Evolutionary conservation across 92 coral and sea anemone species (phyloP).

Genomic region (Heteractis magnifica): DNA sequence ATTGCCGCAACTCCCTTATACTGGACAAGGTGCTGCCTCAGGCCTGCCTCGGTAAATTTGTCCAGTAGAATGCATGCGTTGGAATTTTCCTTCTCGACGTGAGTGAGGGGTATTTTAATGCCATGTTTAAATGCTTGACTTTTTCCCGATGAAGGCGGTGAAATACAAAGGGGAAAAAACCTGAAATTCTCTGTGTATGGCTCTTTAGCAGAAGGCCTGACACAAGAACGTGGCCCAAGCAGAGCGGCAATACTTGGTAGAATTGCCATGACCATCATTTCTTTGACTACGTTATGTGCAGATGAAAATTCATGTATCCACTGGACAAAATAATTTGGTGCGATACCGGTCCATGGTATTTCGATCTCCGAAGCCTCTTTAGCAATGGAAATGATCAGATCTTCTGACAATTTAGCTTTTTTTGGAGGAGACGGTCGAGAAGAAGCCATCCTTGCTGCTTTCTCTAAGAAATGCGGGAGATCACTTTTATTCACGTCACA

Average conservation of each 20-base stretch:
- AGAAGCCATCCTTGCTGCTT: background rate
- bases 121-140: slow-evolving; percentile 52
- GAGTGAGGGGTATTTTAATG: slow-evolving; percentile 32
- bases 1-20: slow-evolving; percentile 52
- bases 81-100: slow-evolving; percentile 45
- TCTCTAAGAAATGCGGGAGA: background rate
- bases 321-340: slow-evolving; percentile 37
- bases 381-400: background rate
- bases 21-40: slow-evolving; percentile 52
- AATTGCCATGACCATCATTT: slow-evolving; percentile 56
- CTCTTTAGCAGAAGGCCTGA: slow-evolving; percentile 44
- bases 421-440: background rate
- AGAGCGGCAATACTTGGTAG: slow-evolving; percentile 48
- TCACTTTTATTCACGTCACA: background rate
- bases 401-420: background rate
- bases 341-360: slow-evolving; percentile 37
- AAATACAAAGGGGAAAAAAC: slow-evolving; percentile 46
- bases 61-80: slow-evolving; percentile 53
- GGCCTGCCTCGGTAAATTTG: slow-evolving; percentile 60
- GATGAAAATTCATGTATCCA: slow-evolving; percentile 40
- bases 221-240: slow-evolving; percentile 41
- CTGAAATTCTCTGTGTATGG: slow-evolving; percentile 45
- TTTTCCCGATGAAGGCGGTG: slow-evolving; percentile 59
- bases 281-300: slow-evolving; percentile 51
- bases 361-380: slow-evolving; percentile 39